Evolutionary conservation across 2,888 invertebrate species (phyloP), one percentile per base, ranked within the genome.

Genomic region (Petrolisthes manimaculis): DNA sequence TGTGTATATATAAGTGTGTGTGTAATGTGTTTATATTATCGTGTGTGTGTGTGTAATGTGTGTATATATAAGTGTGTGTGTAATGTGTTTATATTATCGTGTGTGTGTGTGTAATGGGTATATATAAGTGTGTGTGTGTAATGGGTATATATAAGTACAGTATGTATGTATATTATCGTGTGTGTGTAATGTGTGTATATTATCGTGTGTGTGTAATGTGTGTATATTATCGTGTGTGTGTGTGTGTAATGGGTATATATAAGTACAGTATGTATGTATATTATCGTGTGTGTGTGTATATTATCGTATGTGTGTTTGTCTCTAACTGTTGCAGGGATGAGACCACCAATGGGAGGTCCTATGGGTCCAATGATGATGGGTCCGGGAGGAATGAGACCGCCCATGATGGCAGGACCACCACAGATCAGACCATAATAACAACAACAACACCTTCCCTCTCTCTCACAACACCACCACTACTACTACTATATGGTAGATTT

Each of bases 321-420:
- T 18, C 71, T 71, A n/a, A 6, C 71, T 21, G 14, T 21, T n/a
- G 1, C 92, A 37, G 92, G 92, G 91, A 91, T 92, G 90, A 84
- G 90, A 5, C 91, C 91, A 2, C 89, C 89, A 4, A 89, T 89
- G 86, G 89, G 89, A 14, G 89, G 89, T 6, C 93, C 93, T 93
- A 93, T 93, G 93, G 84, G 92, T 12, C 91, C 91, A 53, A 89
- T 91, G 89, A 94, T 95, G 91, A 91, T 91, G 91, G 91, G 90
- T 37, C 90, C 90, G 3, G 90, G 91, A 6, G 91, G 89, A 54
- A 90, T 91, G 90, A 83, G 90, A 82, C 89, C 90, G 18, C 91
- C 89, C 3, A 89, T 90, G 91, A 91, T 90, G 91, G 89, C 89
- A n/a, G 91, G 88, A 37, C 91, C 89, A 9, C 90, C 91, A 51